Conservation (phyloP, 2,888 invertebrate species). For the Iphiclides podalirius region DNA sequence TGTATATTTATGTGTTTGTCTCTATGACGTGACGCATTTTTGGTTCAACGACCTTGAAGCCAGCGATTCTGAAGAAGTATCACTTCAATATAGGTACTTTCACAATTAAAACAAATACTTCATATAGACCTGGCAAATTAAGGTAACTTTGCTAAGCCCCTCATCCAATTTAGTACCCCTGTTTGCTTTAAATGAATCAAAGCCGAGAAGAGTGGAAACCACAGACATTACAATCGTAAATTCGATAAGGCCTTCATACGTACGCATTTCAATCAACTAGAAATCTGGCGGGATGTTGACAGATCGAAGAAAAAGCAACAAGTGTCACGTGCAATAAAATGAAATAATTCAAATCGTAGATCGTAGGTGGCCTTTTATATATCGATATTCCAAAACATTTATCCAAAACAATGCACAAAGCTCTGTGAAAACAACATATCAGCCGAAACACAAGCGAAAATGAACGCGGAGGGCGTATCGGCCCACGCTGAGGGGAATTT, state of each 20-base stretch:
- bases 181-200: too few relatives aligned
- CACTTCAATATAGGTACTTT: not conserved
- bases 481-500: slow-evolving; percentile 35
- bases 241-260: not conserved
- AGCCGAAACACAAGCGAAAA: slow-evolving; percentile 25
- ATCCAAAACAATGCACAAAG: slow-evolving; percentile 25
- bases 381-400: slow-evolving; percentile 12
- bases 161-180: too few relatives aligned
- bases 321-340: slow-evolving; percentile 17
- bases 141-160: too few relatives aligned
- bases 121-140: too few relatives aligned
- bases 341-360: slow-evolving; percentile 20
- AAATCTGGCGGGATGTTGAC: slow-evolving; percentile 16
- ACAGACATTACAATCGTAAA: too few relatives aligned
- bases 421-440: slow-evolving; percentile 22
- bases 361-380: slow-evolving; percentile 6
- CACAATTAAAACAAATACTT: too few relatives aligned
- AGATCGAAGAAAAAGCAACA: slow-evolving; percentile 1
- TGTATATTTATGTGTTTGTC: too few relatives aligned
- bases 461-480: slow-evolving; percentile 35
- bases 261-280: not conserved
- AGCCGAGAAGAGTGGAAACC: too few relatives aligned
- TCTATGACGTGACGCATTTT: too few relatives aligned
- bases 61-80: too few relatives aligned
- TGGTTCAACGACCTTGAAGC: too few relatives aligned